A percentile compares a stretch with the other conserved stretches of the same genome.
Evolutionary conservation across 2,113 vertebrate species (phyloP).

Genomic region (Elachura formosa): DNA sequence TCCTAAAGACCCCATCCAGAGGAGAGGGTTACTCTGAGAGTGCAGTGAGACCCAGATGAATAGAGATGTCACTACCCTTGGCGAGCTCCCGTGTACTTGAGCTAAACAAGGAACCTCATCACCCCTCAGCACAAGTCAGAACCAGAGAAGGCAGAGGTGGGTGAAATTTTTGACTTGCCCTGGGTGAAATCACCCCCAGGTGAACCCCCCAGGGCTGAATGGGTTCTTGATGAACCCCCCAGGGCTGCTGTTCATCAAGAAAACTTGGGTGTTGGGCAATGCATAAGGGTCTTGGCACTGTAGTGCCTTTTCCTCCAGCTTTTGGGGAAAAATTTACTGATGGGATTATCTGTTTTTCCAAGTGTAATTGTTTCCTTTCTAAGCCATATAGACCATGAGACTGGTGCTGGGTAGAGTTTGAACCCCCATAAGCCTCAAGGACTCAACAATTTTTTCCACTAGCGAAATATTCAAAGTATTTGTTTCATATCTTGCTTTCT

Average conservation of each 20-base stretch:
- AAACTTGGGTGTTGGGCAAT: background rate
- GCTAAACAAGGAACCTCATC: background rate
- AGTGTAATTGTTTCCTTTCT: background rate
- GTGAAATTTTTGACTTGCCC: background rate
- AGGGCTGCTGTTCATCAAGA: background rate
- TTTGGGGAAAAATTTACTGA: background rate
- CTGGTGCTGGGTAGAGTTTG: background rate
- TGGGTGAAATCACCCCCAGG: background rate
- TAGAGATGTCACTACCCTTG: background rate
- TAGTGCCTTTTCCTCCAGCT: background rate
- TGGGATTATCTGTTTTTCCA: background rate
- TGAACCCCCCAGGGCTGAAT: too few relatives aligned
- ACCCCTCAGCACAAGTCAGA: background rate
- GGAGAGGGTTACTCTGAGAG: background rate
- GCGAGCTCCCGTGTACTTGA: background rate
- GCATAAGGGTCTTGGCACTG: background rate
- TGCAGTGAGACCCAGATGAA: background rate
- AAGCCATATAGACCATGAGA: background rate
- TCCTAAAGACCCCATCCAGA: slow-evolving; percentile 10
- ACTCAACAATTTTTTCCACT: background rate
- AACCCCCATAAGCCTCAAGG: background rate
- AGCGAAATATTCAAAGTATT: background rate
- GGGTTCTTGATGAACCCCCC: too few relatives aligned
- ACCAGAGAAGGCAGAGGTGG: background rate
- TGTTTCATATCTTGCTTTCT: background rate